Evolutionary conservation across 2,888 invertebrate genomes (phyloP).

Genomic region (Mimas tiliae): DNA sequence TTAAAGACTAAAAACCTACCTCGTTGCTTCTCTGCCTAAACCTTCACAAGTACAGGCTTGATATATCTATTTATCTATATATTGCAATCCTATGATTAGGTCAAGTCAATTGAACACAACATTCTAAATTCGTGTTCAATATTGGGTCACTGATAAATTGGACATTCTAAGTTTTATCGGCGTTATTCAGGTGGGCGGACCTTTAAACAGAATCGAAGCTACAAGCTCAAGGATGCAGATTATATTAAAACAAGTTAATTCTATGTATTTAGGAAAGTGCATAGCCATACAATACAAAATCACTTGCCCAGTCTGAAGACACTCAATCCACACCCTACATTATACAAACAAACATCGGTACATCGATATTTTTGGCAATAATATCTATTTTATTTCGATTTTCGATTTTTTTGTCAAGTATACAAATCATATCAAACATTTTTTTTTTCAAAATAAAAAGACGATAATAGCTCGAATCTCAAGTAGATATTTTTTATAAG

Average conservation of each 20-base stretch:
- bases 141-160: slow-evolving; percentile 3
- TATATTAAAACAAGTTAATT: background rate
- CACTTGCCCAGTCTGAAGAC: background rate
- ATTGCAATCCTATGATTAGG: background rate
- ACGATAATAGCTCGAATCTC: too few relatives aligned
- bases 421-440: too few relatives aligned
- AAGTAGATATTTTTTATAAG: too few relatives aligned
- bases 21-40: background rate
- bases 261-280: background rate
- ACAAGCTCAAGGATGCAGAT: slow-evolving; percentile 17
- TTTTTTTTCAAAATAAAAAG: too few relatives aligned
- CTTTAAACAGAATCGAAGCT: background rate
- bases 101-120: background rate
- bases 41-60: too few relatives aligned
- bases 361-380: too few relatives aligned
- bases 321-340: too few relatives aligned
- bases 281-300: background rate
- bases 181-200: slow-evolving; percentile 3
- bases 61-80: too few relatives aligned
- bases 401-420: too few relatives aligned
- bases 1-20: too few relatives aligned
- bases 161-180: background rate
- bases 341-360: too few relatives aligned
- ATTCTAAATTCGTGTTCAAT: background rate
- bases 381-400: too few relatives aligned